Evolutionary conservation across 2,113 vertebrate species (phyloP).

Genomic region (Archilochus colubris): DNA sequence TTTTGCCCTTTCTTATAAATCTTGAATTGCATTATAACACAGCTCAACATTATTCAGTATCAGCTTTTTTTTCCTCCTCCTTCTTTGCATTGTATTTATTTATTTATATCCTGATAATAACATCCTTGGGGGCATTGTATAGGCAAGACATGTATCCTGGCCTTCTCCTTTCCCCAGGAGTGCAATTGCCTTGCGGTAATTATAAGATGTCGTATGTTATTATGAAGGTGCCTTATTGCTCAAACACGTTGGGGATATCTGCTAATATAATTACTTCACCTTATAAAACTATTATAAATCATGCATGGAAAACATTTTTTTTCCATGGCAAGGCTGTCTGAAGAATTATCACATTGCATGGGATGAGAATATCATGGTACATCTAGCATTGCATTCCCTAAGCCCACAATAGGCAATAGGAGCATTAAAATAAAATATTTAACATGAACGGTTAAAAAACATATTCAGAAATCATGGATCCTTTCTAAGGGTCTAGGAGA

Average conservation of each 20-base stretch:
- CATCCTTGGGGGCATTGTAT: slow-evolving; percentile 71
- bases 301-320: slow-evolving; percentile 39
- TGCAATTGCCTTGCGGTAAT: slow-evolving; percentile 74
- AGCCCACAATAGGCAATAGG: neutral
- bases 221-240: slow-evolving; percentile 76
- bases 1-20: slow-evolving; percentile 72
- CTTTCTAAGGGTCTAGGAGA: slow-evolving; percentile 8
- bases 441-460: slow-evolving; percentile 57
- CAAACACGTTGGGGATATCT: slow-evolving; percentile 68
- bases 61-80: neutral
- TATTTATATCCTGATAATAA: slow-evolving; percentile 72
- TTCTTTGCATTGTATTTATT: slow-evolving; percentile 48
- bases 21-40: slow-evolving; percentile 62
- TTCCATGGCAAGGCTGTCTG: slow-evolving; percentile 26
- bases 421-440: slow-evolving; percentile 58
- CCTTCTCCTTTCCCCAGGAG: slow-evolving; percentile 70
- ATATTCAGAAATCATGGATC: neutral
- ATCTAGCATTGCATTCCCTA: neutral
- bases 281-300: slow-evolving; percentile 77
- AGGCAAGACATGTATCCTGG: slow-evolving; percentile 69
- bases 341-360: slow-evolving; percentile 29
- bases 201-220: slow-evolving; percentile 75
- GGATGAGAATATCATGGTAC: neutral
- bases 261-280: slow-evolving; percentile 78
- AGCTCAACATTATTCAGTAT: slow-evolving; percentile 58